phyloP scores from a whole-genome alignment of 1,140 invertebrate species.

The Apolygus lucorum region DNA sequence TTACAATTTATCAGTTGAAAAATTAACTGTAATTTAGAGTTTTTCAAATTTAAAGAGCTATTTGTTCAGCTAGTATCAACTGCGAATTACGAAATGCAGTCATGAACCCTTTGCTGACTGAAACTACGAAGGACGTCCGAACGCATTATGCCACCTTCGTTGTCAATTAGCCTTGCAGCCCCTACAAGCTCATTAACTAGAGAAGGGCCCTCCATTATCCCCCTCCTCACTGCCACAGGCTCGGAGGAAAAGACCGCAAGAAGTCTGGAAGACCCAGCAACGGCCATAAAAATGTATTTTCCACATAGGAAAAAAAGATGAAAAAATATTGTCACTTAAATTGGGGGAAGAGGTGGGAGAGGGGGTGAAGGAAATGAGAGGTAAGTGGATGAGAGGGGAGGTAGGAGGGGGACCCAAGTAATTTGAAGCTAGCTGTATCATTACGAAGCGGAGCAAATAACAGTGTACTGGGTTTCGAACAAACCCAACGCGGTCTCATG shows the following conservation, averaged over 20 bases:
- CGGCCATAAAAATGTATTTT: conserved; percentile 9
- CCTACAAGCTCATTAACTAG: neutral
- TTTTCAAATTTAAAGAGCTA: too few relatives aligned
- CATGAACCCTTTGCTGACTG: too few relatives aligned
- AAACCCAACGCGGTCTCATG: conserved; percentile 1
- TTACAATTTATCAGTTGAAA: too few relatives aligned
- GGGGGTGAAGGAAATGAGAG: neutral
- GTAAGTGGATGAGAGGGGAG: neutral
- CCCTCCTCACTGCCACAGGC: too few relatives aligned
- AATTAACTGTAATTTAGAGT: too few relatives aligned
- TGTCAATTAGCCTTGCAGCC: neutral
- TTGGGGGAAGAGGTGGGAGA: neutral
- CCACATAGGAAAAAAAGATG: neutral
- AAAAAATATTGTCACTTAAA: conserved; percentile 13
- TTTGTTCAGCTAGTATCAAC: too few relatives aligned
- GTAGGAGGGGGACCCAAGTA: neutral
- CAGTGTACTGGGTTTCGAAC: conserved; percentile 10
- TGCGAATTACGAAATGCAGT: too few relatives aligned
- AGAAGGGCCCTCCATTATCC: neutral
- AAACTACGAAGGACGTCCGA: too few relatives aligned
- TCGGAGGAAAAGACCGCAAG: neutral
- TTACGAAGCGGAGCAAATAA: conserved; percentile 13
- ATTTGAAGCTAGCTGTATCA: conserved; percentile 16
- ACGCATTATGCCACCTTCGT: neutral
- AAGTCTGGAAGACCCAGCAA: neutral